Conservation (phyloP, 1,140 invertebrate species). For the Bacillus rossius region DNA sequence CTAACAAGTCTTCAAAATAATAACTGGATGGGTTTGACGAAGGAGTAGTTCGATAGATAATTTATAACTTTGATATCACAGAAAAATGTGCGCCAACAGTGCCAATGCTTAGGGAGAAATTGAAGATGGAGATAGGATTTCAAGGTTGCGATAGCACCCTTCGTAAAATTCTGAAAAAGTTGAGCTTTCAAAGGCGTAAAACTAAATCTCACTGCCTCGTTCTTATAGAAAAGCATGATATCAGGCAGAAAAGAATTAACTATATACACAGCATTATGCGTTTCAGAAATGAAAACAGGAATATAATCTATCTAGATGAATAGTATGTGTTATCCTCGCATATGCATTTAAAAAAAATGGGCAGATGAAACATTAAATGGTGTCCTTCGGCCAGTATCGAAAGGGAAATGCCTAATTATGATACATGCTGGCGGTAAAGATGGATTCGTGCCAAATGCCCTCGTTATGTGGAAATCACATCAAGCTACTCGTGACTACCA, state of each 20-base stretch:
- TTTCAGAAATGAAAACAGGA: not conserved
- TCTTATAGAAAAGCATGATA: too few species aligned
- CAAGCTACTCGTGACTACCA: constrained; percentile 29
- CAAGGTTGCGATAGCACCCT: not conserved
- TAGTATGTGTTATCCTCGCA: not conserved
- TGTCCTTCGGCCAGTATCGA: constrained; percentile 1
- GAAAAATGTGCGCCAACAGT: not conserved
- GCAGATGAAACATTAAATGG: not conserved
- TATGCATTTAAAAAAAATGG: not conserved
- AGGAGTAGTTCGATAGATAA: not conserved
- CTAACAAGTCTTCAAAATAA: not conserved
- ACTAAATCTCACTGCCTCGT: too few species aligned
- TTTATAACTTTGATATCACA: not conserved
- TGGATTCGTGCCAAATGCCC: constrained; percentile 26
- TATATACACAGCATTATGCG: too few species aligned
- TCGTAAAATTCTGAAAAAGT: not conserved
- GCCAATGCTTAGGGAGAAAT: not conserved
- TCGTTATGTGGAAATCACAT: constrained; percentile 21
- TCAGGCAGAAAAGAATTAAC: too few species aligned
- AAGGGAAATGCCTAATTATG: constrained; percentile 27
- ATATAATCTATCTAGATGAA: not conserved
- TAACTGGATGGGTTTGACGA: not conserved
- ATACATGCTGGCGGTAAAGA: constrained; percentile 26
- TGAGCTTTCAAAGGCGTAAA: not conserved
- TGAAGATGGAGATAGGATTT: not conserved